Evolutionary conservation across 2,113 vertebrate species (phyloP).

Genomic region (Lepus timidus): DNA sequence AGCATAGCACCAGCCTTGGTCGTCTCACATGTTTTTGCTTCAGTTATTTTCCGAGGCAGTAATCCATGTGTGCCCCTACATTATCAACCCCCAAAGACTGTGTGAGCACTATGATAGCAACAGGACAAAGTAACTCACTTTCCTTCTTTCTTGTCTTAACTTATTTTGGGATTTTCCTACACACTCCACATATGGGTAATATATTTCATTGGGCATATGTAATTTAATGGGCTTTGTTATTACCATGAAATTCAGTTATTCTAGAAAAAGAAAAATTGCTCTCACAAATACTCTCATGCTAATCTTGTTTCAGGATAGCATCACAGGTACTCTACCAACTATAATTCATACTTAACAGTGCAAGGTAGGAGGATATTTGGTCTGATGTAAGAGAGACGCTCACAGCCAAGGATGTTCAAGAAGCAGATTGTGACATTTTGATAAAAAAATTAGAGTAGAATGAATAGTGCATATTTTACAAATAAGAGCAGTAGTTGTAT

Average conservation of each 20-base stretch:
- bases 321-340: neutral
- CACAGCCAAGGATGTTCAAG: neutral
- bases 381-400: neutral
- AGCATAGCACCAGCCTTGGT: neutral
- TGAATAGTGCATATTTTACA: neutral
- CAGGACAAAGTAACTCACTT: slow-evolving; percentile 7
- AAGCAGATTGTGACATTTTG: neutral
- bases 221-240: slow-evolving; percentile 52
- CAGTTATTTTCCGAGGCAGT: neutral
- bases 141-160: slow-evolving; percentile 31
- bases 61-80: neutral
- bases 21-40: neutral
- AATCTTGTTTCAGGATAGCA: slow-evolving; percentile 33
- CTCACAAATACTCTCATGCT: neutral
- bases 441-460: neutral
- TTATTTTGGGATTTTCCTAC: slow-evolving; percentile 54
- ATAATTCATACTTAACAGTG: neutral
- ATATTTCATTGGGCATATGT: slow-evolving; percentile 46
- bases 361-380: neutral
- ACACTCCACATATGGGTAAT: slow-evolving; percentile 57
- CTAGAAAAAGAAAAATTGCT: slow-evolving; percentile 65
- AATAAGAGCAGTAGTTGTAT: neutral
- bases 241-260: slow-evolving; percentile 62
- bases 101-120: neutral
- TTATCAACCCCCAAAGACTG: neutral